Percentiles rank a stretch among this genome's conserved stretches.
Conservation (phyloP, 23 tunicate species). For the Styela plicata region DNA sequence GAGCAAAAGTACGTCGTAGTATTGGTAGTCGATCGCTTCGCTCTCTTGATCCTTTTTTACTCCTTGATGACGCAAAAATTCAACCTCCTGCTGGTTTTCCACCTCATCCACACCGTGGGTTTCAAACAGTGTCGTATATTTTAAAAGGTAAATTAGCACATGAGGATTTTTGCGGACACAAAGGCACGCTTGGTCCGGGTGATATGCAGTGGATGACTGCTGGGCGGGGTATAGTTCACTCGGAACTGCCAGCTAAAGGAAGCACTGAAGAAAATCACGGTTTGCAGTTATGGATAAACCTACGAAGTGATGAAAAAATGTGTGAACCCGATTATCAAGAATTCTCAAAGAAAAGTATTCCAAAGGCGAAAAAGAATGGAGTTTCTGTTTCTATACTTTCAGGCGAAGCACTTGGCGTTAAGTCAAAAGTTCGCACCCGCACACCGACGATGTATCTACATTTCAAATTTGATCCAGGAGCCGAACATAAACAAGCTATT, state of each 20-base stretch:
- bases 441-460: constrained; percentile 72
- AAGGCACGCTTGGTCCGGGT: constrained; percentile 47
- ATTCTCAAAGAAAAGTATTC: constrained; percentile 47
- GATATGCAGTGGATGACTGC: constrained; percentile 89
- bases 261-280: constrained; percentile 33
- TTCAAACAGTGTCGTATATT: constrained; percentile 77
- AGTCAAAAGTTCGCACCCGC: constrained; percentile 61
- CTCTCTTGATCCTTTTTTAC: constrained; percentile 76
- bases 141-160: constrained; percentile 53
- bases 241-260: constrained; percentile 59
- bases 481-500: constrained; percentile 47
- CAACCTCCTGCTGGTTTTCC: constrained; percentile 65
- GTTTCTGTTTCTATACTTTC: constrained; percentile 65
- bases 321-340: constrained; percentile 82
- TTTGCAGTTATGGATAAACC: constrained; percentile 66
- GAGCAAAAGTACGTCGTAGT: constrained; percentile 60
- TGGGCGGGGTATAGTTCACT: constrained; percentile 73
- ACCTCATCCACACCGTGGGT: constrained; percentile 65
- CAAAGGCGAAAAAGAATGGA: constrained; percentile 57
- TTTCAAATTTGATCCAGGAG: constrained; percentile 40
- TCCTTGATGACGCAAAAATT: constrained; percentile 61
- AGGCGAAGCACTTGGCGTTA: constrained; percentile 64
- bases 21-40: constrained; percentile 46
- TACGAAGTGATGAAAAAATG: constrained; percentile 52
- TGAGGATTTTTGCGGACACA: constrained; percentile 77